These are phyloP conservation scores for Ceuthmochares aereus DNA, from an alignment of 2,113 vertebrate species.

Conservation along the genomic window DNA sequence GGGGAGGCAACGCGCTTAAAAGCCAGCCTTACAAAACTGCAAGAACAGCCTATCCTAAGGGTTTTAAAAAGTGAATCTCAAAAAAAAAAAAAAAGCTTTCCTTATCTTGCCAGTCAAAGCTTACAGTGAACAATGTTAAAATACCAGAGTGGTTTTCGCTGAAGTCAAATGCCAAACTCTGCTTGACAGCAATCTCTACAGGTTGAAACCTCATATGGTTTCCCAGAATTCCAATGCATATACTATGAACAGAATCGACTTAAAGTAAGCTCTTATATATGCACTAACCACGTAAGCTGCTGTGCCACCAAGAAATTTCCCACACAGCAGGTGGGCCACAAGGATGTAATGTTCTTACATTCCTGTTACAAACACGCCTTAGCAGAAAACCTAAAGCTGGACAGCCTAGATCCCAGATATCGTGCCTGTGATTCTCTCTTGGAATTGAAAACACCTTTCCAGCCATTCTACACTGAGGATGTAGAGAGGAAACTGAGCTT, in stretches of 20 bases:
- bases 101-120: accelerated
- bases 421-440: neutral
- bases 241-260: neutral
- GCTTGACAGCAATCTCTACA: neutral
- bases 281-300: accelerated
- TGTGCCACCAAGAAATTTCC: neutral
- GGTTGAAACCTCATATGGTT: accelerated
- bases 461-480: neutral
- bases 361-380: neutral
- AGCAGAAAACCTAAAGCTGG: neutral
- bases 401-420: neutral
- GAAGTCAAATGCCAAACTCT: neutral
- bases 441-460: accelerated
- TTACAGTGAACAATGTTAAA: accelerated
- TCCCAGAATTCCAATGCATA: neutral
- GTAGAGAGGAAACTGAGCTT: neutral
- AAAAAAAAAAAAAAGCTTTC: accelerated
- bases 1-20: accelerated
- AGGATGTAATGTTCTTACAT: accelerated
- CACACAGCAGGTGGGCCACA: neutral
- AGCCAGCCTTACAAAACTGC: no score
- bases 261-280: neutral
- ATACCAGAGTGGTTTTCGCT: accelerated
- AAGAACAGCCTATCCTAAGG: accelerated
- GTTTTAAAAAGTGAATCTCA: neutral